phyloP scores from a whole-genome alignment of 2,797 vertebrate species.

The Microctenopoma lineatum region DNA sequence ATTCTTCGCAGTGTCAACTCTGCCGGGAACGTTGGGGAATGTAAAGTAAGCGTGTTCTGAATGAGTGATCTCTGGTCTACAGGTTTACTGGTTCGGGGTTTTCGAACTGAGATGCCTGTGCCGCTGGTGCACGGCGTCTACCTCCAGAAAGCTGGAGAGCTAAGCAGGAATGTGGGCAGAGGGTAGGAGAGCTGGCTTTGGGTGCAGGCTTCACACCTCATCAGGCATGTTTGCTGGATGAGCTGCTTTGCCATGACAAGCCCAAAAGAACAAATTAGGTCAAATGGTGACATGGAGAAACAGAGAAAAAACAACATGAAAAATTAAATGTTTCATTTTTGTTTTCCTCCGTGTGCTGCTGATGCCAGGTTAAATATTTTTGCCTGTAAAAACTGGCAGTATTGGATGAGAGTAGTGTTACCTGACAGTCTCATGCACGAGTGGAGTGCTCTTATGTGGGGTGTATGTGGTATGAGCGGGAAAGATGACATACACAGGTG shows the following conservation, averaged over 20 bases:
- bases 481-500: constrained; percentile 54
- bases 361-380: constrained; percentile 68
- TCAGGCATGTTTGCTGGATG: constrained; percentile 78
- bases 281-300: constrained; percentile 76
- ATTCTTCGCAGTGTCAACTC: background rate
- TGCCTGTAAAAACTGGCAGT: constrained; percentile 61
- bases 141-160: constrained; percentile 61
- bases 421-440: constrained; percentile 69
- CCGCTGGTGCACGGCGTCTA: constrained; percentile 54
- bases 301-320: constrained; percentile 61
- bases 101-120: constrained; percentile 33
- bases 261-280: constrained; percentile 82
- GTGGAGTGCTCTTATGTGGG: constrained; percentile 39
- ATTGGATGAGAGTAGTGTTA: constrained; percentile 54
- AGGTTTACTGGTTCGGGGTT: constrained; percentile 54
- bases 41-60: constrained; percentile 30
- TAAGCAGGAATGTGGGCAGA: constrained; percentile 62
- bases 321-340: constrained; percentile 71
- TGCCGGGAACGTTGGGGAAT: constrained; percentile 17
- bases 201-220: constrained; percentile 78
- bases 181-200: constrained; percentile 70
- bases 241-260: constrained; percentile 78
- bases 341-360: constrained; percentile 49
- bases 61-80: constrained; percentile 50
- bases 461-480: constrained; percentile 47